Percentiles rank a stretch among this genome's conserved stretches.
These are phyloP conservation scores for Acanthochromis polyacanthus DNA, from an alignment of 2,113 vertebrate genomes.

Conservation along the genomic window DNA sequence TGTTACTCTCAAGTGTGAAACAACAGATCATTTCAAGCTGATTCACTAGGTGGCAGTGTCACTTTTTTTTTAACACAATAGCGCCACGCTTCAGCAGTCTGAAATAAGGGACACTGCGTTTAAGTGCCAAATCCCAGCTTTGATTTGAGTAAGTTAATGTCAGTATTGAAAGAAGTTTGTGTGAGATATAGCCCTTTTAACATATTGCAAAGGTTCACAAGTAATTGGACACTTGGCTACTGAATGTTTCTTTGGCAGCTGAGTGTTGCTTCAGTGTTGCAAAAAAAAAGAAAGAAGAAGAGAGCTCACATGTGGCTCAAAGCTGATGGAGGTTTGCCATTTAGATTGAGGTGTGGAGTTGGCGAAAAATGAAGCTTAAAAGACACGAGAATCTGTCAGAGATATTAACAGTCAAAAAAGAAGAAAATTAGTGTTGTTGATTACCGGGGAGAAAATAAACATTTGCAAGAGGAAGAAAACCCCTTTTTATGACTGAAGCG, in stretches of 20 bases:
- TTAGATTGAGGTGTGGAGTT: neutral
- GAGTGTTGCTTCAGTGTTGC: neutral
- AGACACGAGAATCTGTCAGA: neutral
- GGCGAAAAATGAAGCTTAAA: neutral
- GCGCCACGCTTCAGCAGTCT: neutral
- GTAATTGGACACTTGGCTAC: neutral
- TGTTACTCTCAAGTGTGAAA: neutral
- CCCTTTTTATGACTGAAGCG: too few relatives aligned
- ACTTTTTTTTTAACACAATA: constrained; percentile 42
- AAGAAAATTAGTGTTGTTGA: neutral
- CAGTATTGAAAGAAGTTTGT: neutral
- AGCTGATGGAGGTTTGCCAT: neutral
- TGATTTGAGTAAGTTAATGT: neutral
- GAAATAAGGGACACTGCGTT: neutral
- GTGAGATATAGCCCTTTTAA: neutral
- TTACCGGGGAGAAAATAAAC: neutral
- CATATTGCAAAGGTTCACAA: neutral
- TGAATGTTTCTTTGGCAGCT: neutral
- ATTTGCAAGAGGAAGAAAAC: too few relatives aligned
- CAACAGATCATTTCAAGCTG: constrained; percentile 11
- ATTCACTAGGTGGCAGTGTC: constrained; percentile 72
- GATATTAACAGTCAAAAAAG: neutral
- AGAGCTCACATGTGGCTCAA: neutral
- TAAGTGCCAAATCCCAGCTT: constrained; percentile 2
- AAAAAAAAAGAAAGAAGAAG: neutral